Base-by-base conservation (phyloP, 2,797 vertebrate species). In the Dryobates pubescens region DNA sequence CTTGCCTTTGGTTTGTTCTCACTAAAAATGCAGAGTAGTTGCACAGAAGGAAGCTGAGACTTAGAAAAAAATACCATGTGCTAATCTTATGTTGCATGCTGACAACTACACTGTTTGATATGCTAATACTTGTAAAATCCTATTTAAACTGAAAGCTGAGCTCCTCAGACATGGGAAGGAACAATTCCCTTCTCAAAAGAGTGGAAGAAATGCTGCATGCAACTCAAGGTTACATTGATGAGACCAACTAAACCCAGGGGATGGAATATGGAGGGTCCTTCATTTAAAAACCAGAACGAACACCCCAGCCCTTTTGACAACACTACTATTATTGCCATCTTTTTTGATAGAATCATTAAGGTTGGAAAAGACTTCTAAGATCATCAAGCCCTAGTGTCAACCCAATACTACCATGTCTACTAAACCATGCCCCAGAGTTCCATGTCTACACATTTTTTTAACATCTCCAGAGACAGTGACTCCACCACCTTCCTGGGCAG, bases 61-160 rank as follows among this genome's bases (percentile, higher is more conserved):
- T 70, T 76, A n/a, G 13, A n/a, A 11, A 49, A 78, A 94, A 90
- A 73, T 22, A 63, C 82, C 86, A 61, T 26, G 58, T 74, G 85
- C 82, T 88, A 89, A 88, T 95, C 86, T 86, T 81, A 24, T 6
- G 47, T 77, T 58, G n/a, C 51, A 36, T 74, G 86, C 82, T 86
- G 85, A 83, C 82, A 89, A 34, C 67, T 86, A 62, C 2, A 4
- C 82, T 93, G 79, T 88, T 94, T 94, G 93, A 93, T 89, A 89
- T 93, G 90, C 84, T 93, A 94, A 92, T 91, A 27, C 76, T 82
- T 87, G 58, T 87, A 82, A 90, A 95, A 93, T 95, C 86, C 82
- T 81, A 61, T 92, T 96, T 89, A 79, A 87, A 78, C 51, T 45
- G 57, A 81, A 94, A 86, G 63, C 67, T 61, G 34, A n/a, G 36